Percentiles rank a stretch among this genome's conserved stretches.
Conservation (phyloP, 2,113 vertebrate species). For the Scopus umbretta region DNA sequence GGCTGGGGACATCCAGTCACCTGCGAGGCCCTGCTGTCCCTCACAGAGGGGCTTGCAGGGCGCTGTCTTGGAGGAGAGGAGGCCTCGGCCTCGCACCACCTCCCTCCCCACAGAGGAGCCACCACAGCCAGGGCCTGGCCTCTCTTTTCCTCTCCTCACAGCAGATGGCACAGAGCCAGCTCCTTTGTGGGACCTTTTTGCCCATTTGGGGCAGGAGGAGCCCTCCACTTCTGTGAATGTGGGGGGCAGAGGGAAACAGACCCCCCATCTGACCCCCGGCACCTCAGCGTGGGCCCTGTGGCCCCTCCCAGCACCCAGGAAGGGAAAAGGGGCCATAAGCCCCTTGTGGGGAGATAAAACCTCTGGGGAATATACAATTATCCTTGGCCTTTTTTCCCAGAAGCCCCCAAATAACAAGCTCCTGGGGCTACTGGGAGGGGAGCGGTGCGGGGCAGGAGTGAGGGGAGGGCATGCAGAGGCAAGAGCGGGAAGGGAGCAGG, state of each 20-base stretch:
- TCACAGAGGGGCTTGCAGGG: neutral
- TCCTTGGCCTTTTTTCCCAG: neutral
- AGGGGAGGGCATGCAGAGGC: neutral
- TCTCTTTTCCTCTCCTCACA: neutral
- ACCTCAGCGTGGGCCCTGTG: accelerated
- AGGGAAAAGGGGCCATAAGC: neutral
- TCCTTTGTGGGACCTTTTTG: neutral
- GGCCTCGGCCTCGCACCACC: neutral
- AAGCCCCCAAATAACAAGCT: neutral
- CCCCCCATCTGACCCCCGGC: accelerated
- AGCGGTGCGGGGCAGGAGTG: accelerated
- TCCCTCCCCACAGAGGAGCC: neutral
- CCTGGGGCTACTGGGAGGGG: neutral
- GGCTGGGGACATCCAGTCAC: neutral
- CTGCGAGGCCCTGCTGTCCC: accelerated
- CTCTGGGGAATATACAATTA: too few relatives aligned
- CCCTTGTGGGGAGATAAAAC: neutral
- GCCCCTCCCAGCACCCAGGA: neutral
- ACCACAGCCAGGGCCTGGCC: accelerated
- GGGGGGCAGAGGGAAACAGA: neutral
- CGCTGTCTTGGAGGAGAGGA: neutral
- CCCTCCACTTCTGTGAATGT: accelerated
- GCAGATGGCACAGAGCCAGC: accelerated
- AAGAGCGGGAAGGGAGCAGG: accelerated
- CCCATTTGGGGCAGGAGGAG: neutral